Conservation (phyloP, 2,888 invertebrate species). For the Spisula solida region DNA sequence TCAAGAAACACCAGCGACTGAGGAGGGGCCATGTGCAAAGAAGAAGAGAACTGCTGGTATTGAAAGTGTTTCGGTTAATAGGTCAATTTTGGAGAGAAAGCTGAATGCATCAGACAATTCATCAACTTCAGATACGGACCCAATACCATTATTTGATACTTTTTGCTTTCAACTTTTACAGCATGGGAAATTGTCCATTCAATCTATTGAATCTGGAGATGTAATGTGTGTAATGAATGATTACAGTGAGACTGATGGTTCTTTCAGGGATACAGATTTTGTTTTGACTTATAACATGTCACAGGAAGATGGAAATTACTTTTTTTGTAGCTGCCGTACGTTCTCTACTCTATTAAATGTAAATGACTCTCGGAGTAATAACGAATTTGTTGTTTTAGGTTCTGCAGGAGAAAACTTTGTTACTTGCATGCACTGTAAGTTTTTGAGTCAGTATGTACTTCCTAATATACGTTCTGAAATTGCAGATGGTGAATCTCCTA, state of each 20-base stretch:
- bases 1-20: neutral
- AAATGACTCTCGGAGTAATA: neutral
- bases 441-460: neutral
- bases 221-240: conserved; percentile 6
- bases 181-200: conserved; percentile 26
- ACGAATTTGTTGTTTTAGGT: neutral
- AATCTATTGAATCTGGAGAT: conserved; percentile 1
- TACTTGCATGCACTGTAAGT: conserved; percentile 29
- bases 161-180: neutral
- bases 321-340: conserved; percentile 18
- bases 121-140: neutral
- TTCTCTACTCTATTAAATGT: neutral
- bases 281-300: neutral
- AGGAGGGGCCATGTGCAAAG: neutral
- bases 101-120: neutral
- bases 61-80: neutral
- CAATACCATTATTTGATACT: neutral
- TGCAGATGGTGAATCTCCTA: neutral
- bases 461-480: neutral
- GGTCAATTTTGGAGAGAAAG: neutral
- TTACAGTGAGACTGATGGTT: conserved; percentile 24
- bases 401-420: conserved; percentile 23
- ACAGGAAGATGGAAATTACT: conserved; percentile 25
- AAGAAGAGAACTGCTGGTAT: neutral
- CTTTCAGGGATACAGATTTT: neutral